Percentiles rank a stretch among this genome's conserved stretches.
phyloP scores from a whole-genome alignment of 2,797 vertebrate species.

The Gymnothorax javanicus region DNA sequence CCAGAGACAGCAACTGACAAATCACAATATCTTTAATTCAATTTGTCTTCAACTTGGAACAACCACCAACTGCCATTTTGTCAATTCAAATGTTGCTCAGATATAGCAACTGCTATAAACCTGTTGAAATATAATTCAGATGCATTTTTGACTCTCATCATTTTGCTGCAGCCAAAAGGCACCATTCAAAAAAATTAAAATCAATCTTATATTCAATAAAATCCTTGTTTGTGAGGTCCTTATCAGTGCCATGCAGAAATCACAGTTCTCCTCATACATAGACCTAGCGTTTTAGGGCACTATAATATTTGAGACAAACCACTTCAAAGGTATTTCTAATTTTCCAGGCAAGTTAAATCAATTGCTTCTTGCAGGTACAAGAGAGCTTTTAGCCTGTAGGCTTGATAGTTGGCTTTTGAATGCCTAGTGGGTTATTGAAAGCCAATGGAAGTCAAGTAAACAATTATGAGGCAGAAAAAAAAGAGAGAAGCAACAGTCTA shows the following conservation, averaged over 20 bases:
- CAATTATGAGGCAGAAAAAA: no score
- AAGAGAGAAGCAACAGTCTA: no score
- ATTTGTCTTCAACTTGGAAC: background rate
- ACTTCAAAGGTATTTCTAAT: no score
- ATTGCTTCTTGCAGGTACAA: no score
- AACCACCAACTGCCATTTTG: background rate
- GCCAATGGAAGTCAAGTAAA: no score
- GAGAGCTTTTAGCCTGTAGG: no score
- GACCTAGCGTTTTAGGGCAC: no score
- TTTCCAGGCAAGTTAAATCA: no score
- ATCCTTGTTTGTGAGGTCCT: background rate
- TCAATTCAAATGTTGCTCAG: background rate
- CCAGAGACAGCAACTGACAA: background rate
- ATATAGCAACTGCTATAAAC: background rate
- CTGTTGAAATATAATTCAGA: background rate
- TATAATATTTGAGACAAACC: no score
- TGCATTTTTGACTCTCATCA: background rate
- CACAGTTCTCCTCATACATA: no score
- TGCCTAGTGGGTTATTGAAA: no score
- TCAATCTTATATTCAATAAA: constrained; percentile 27
- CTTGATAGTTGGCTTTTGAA: no score
- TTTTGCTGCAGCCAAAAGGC: background rate
- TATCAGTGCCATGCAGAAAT: constrained; percentile 40
- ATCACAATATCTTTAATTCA: background rate
- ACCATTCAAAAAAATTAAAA: background rate